Base-by-base conservation (phyloP, 2,888 invertebrate genomes). In the Pollenia labialis region DNA sequence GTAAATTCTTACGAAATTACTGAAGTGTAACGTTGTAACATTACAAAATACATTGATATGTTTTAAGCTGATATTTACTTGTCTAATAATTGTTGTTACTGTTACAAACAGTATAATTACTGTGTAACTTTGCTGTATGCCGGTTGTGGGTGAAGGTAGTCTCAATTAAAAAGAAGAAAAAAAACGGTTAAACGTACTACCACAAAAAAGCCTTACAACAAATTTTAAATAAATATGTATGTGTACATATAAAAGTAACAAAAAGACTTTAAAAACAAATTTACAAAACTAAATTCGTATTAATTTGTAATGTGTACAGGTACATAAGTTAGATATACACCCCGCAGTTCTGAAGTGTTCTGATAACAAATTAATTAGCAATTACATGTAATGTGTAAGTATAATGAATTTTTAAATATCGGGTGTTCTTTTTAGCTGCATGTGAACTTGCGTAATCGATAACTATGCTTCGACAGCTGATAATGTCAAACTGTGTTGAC, bases 61-160 rank as follows among this genome's bases (percentile, higher is more conserved):
- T 32, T 32, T 32, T 32, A 32, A 32, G 6, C 32, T 32, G 32
- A 32, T 23, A 12, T 46, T 18, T 66, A 48, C n/a, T 11, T 18
- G 12, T 12, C 23, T 32, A 4, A 10, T 58, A n/a, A 8, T 66
- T 16, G 16, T 46, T 42, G 48, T 50, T 42, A 7, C 16, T 77
- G 69, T 71, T 56, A 40, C 18, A 69, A 52, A 50, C 66, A 50
- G 9, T 48, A 64, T 50, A 68, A 68, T 50, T 1, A 68, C 66
- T 68, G 48, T 68, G 66, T 14, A 54, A 54, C 12, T 54, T 54
- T 18, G 23, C 56, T 46, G 71, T 6, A 32, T 32, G 32, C 32
- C 4, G 71, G 68, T 84, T 58, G 84, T 79, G 69, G 74, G 79
- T 84, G 74, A 79, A 80, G 84, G 84, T 80, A 64, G 64, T 18